A percentile compares a stretch with the other conserved stretches of the same genome.
Evolutionary conservation across 1,140 invertebrate genomes (phyloP).

Genomic region (Cataglyphis hispanica): DNA sequence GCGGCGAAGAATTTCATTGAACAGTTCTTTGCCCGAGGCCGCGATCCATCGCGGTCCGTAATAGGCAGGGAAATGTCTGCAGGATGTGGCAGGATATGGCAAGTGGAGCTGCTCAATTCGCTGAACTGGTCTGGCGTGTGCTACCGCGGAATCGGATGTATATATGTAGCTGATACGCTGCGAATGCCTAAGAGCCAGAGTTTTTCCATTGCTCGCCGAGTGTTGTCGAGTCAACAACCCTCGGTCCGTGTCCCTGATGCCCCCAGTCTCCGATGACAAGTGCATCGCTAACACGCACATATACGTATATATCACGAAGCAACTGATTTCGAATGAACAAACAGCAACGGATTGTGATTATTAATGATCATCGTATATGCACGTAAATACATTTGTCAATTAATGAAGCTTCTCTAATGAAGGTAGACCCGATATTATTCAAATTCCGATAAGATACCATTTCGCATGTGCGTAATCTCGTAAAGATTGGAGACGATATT

Average conservation of each 20-base stretch:
- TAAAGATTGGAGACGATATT: neutral
- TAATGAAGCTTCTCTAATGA: conserved; percentile 26
- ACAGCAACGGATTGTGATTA: neutral
- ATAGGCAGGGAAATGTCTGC: conserved; percentile 81
- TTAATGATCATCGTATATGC: conserved; percentile 12
- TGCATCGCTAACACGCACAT: neutral
- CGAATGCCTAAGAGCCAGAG: conserved; percentile 78
- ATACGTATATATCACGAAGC: conserved; percentile 45
- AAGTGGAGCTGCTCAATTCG: conserved; percentile 80
- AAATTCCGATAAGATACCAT: conserved; percentile 9
- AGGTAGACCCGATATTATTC: neutral
- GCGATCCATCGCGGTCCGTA: conserved; percentile 74
- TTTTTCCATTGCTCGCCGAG: conserved; percentile 76
- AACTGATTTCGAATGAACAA: conserved; percentile 15
- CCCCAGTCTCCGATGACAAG: conserved; percentile 62
- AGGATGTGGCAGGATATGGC: conserved; percentile 75
- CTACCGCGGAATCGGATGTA: conserved; percentile 78
- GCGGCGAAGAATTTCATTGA: conserved; percentile 76
- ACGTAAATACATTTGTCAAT: conserved; percentile 17
- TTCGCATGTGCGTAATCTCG: neutral
- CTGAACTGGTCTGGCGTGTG: conserved; percentile 81
- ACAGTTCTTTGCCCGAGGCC: conserved; percentile 73
- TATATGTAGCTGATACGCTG: conserved; percentile 72
- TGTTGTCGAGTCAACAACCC: conserved; percentile 76
- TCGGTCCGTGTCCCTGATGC: conserved; percentile 60